phyloP scores from a whole-genome alignment of 2,888 invertebrate genomes.

The Isoperla grammatica region DNA sequence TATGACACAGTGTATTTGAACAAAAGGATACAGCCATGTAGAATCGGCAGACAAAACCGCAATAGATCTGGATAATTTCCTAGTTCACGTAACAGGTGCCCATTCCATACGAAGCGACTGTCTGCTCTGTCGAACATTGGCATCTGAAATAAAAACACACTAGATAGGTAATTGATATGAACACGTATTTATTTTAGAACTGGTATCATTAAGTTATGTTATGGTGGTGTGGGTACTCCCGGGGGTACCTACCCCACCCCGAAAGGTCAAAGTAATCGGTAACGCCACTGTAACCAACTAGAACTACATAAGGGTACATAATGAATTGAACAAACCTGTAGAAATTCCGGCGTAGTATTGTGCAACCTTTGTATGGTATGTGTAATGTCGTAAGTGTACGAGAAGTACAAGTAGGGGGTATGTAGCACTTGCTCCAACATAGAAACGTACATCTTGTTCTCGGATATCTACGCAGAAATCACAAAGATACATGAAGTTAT shows the following conservation, averaged over 20 bases:
- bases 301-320: neutral
- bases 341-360: conserved; percentile 76
- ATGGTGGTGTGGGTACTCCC: no score
- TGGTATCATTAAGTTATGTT: no score
- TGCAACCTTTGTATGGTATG: conserved; percentile 86
- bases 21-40: conserved; percentile 84
- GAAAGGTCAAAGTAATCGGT: no score
- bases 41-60: conserved; percentile 79
- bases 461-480: conserved; percentile 71
- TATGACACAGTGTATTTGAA: no score
- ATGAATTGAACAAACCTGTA: conserved; percentile 49
- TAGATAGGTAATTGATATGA: no score
- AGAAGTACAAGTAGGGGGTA: conserved; percentile 88
- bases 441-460: conserved; percentile 75
- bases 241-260: no score
- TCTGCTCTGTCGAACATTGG: conserved; percentile 77
- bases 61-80: conserved; percentile 64
- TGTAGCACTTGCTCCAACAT: conserved; percentile 80
- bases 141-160: conserved; percentile 48
- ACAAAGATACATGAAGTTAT: conserved; percentile 27
- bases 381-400: conserved; percentile 88
- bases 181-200: no score
- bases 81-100: conserved; percentile 68
- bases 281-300: conserved; percentile 3
- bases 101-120: conserved; percentile 91